Conservation (phyloP, 2,888 invertebrate species). For the Stenurella melanura region DNA sequence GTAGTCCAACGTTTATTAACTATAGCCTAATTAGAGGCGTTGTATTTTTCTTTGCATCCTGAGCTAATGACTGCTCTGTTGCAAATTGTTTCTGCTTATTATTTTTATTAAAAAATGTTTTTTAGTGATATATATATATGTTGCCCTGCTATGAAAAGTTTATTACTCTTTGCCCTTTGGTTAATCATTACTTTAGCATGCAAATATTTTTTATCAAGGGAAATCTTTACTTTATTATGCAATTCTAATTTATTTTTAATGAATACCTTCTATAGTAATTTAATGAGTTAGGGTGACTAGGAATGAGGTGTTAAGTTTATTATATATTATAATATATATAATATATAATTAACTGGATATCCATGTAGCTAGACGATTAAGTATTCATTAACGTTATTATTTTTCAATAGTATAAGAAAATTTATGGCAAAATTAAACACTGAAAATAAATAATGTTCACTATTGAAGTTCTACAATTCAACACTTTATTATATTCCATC, state of each 20-base stretch:
- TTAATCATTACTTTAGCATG: constrained; percentile 33
- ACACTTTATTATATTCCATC: no score
- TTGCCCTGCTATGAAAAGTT: neutral
- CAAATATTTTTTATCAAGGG: constrained; percentile 40
- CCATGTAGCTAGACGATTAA: neutral
- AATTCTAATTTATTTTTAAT: constrained; percentile 32
- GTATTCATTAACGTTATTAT: neutral
- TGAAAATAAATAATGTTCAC: no score
- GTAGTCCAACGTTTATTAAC: neutral
- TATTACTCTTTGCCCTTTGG: constrained; percentile 11
- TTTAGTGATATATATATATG: neutral
- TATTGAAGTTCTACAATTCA: no score
- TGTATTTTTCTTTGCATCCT: neutral
- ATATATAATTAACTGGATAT: neutral
- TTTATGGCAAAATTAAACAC: no score
- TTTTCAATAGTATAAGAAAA: neutral
- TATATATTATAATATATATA: no score
- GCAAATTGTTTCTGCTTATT: neutral
- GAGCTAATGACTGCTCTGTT: neutral
- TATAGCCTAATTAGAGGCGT: constrained; percentile 14
- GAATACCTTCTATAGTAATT: constrained; percentile 27
- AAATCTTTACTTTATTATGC: constrained; percentile 32
- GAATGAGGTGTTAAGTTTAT: constrained; percentile 28
- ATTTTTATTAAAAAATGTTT: constrained; percentile 10
- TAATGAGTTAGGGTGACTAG: constrained; percentile 9